These are phyloP conservation scores for Tiaroga cobitis DNA, from an alignment of 2,797 vertebrate genomes.

Conservation along the genomic window DNA sequence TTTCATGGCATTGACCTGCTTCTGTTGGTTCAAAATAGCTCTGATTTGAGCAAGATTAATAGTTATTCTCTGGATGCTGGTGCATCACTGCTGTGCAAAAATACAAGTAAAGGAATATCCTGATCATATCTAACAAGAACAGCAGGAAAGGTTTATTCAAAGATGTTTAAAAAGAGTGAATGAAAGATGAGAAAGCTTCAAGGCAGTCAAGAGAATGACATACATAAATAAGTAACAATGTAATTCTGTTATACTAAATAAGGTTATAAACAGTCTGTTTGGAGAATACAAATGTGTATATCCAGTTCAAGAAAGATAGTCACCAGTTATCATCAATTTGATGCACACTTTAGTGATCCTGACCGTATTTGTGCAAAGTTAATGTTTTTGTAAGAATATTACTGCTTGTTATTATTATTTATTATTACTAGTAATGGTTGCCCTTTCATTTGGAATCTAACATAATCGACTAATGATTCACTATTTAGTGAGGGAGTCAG, in stretches of 20 bases:
- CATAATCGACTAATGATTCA: neutral
- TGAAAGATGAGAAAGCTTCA: too few relatives aligned
- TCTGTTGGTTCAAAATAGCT: constrained; percentile 82
- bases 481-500: neutral
- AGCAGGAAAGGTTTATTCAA: constrained; percentile 44
- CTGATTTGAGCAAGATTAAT: constrained; percentile 82
- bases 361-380: neutral
- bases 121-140: constrained; percentile 59
- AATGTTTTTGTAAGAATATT: constrained; percentile 1
- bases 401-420: neutral
- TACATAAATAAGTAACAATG: neutral
- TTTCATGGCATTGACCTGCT: constrained; percentile 79
- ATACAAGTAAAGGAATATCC: constrained; percentile 69
- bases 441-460: neutral
- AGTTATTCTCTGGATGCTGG: constrained; percentile 63
- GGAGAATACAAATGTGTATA: neutral
- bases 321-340: neutral
- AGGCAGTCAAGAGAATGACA: too few relatives aligned
- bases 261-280: neutral
- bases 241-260: neutral
- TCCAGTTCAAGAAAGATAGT: neutral
- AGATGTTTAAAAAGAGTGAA: neutral
- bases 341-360: neutral
- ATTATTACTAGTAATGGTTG: neutral
- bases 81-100: constrained; percentile 67